phyloP scores from a whole-genome alignment of 92 coral and sea anemone species.

The Galaxea fascicularis region DNA sequence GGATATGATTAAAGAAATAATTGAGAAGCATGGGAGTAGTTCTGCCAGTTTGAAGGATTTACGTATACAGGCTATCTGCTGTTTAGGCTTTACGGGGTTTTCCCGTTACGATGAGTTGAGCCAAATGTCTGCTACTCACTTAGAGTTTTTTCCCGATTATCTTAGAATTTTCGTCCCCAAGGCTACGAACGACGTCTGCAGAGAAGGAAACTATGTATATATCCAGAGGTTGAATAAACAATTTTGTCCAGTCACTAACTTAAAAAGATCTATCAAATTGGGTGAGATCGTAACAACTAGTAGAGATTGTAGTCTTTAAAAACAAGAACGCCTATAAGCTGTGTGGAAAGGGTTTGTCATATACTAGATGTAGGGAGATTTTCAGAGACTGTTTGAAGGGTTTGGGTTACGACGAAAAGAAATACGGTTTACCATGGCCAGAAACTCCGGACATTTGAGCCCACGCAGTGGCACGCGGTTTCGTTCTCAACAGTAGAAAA shows the following conservation, averaged over 20 bases:
- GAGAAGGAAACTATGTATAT: conserved; percentile 59
- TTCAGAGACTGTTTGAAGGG: neutral
- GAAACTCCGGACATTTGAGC: too few species aligned
- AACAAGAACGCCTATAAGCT: conserved; percentile 5
- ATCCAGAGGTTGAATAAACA: conserved; percentile 33
- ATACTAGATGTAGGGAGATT: too few species aligned
- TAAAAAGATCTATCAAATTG: conserved; percentile 36
- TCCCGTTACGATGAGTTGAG: conserved; percentile 52
- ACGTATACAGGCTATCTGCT: neutral
- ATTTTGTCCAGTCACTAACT: conserved; percentile 54
- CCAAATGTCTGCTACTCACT: conserved; percentile 20
- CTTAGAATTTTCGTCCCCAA: conserved; percentile 57
- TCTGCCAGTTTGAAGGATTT: too few species aligned
- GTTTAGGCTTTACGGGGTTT: conserved; percentile 3
- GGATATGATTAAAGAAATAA: too few species aligned
- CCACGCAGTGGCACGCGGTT: too few species aligned
- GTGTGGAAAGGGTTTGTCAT: conserved; percentile 10
- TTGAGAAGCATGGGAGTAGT: neutral
- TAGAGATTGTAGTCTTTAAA: neutral
- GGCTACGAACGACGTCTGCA: conserved; percentile 51
- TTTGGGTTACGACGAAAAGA: conserved; percentile 8
- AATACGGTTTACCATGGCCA: neutral
- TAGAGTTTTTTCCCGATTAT: conserved; percentile 38
- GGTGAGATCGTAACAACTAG: conserved; percentile 27
- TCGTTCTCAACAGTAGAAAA: too few species aligned